Evolutionary conservation across 2,113 vertebrate species (phyloP).

Genomic region (Eclectus roratus): DNA sequence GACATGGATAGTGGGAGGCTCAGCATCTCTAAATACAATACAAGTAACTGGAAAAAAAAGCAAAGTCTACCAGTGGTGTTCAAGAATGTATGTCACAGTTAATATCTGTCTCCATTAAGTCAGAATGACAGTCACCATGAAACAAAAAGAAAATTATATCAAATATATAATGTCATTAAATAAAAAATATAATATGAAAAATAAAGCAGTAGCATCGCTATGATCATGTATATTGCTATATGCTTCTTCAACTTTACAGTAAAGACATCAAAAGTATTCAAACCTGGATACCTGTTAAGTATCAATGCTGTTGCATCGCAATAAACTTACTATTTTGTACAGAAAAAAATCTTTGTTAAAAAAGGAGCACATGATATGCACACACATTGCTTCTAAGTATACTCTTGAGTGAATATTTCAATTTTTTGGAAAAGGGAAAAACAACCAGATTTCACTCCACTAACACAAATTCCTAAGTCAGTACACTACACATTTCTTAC

Average conservation of each 20-base stretch:
- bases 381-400: background rate
- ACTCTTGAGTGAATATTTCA: background rate
- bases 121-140: background rate
- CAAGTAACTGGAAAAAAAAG: background rate
- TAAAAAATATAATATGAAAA: background rate
- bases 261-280: background rate
- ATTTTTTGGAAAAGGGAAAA: background rate
- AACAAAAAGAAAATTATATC: background rate
- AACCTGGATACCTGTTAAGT: background rate
- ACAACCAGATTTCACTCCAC: background rate
- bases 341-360: background rate
- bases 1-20: conserved; percentile 63
- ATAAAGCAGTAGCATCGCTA: background rate
- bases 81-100: background rate
- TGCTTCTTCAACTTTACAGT: background rate
- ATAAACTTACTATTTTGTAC: background rate
- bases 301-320: background rate
- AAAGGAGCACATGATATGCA: background rate
- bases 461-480: background rate
- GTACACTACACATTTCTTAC: background rate
- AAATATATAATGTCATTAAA: background rate
- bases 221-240: background rate
- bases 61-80: background rate
- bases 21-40: conserved; percentile 19
- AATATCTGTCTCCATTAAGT: background rate